Evolutionary conservation across 2,888 invertebrate species (phyloP), one percentile per base, ranked within the genome.

Genomic region (Stegophylla sp.): DNA sequence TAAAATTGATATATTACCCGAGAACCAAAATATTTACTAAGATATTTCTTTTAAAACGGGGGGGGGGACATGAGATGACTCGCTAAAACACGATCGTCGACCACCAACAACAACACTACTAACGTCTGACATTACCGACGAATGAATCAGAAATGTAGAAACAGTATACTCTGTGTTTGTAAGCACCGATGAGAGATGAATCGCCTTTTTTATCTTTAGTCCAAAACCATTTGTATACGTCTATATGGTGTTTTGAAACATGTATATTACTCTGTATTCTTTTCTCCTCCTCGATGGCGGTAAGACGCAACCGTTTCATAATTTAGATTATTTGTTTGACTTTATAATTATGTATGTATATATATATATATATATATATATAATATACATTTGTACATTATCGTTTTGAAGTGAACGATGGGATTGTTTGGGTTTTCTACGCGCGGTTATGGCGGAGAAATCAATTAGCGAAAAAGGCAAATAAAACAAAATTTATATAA

Each of bases 181-280:
- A 34, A 59, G 59, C 43, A n/a, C 59, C 26, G 17, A 73, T 73
- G n/a, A 17, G 59, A 59, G 26, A 59, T 73, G 72, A 73, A 73
- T 59, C 45, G 43, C 59, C 26, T 17, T 73, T 34, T 69, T 41
- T 66, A 63, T 71, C 56, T 56, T 43, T 26, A 26, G 26, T 45
- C 26, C 17, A n/a, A 59, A 73, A 73, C 72, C 10, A 73, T 73
- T 73, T 59, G 59, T 73, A 45, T n/a, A 59, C 26, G 17, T 73
- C 26, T 26, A 45, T 59, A 45, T 59, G 26, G 56, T 26, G 26
- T 59, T 43, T 45, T 59, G 59, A 59, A 73, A 59, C 41, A 34
- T 73, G 56, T 56, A 59, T 26, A 59, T 17, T 17, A n/a, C 43
- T 45, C 17, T 5, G 20, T 34, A 13, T 48, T 41, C 13, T 53